Base-by-base conservation (phyloP, 1,140 invertebrate species). In the Hydropsyche tenuis region DNA sequence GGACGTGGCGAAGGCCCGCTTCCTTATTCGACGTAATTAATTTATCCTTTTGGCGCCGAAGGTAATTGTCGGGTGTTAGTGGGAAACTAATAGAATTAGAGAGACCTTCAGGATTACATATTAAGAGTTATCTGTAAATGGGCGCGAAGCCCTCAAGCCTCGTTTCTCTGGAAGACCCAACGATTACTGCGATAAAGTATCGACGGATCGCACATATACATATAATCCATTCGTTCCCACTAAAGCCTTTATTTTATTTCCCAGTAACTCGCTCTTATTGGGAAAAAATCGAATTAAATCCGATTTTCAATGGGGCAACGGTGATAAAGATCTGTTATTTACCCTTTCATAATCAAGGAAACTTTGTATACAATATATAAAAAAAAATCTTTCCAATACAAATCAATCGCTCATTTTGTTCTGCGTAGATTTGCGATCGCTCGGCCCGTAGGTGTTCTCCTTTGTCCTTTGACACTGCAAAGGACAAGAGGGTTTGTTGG, bases 181-280 rank as follows among this genome's bases (percentile, higher is more conserved):
- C 16, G 48, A 53, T 53, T 53, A 53, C 48, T 53, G 48, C 48
- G 18, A 53, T 53, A 53, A 53, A 53, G 48, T 53, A 53, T 53
- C 48, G 48, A 53, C 18, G 16, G 16, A 12, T 46, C 45, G 45
- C 12, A 12, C 45, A 3, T 12, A 53, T 9, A n/a, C 6, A 18
- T 7, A 20, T 18, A 5, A 20, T 6, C 4, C 46, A 48, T 53
- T 53, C 48, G 48, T 53, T 53, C 48, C 48, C 14, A 16, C 1
- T 53, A 18, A 18, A 18, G 16, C 14, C 16, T 53, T 53, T 53
- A 9, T 53, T 53, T 53, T 20, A 37, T 37, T 37, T 37, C n/a
- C n/a, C n/a, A n/a, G n/a, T n/a, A n/a, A n/a, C n/a, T n/a, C n/a
- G n/a, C n/a, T n/a, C n/a, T n/a, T n/a, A n/a, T n/a, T n/a, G n/a